Percentiles rank a stretch among this genome's conserved stretches.
These are phyloP conservation scores for Dasyurus viverrinus DNA, from an alignment of 2,113 vertebrate genomes.

Conservation along the genomic window DNA sequence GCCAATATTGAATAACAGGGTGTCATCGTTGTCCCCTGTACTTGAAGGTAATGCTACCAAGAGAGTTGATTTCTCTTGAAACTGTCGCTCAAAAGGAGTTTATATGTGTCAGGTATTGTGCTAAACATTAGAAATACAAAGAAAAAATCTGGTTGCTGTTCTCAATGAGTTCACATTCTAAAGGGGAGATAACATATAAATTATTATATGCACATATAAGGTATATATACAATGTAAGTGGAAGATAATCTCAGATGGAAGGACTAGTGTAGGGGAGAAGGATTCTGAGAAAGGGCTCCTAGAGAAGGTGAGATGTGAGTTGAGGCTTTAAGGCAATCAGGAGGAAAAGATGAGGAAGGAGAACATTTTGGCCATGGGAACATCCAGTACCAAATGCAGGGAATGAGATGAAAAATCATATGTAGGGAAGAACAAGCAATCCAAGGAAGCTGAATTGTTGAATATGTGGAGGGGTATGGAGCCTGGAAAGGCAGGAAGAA, in stretches of 20 bases:
- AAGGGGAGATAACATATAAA: neutral
- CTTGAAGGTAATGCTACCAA: slow-evolving; percentile 30
- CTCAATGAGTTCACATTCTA: neutral
- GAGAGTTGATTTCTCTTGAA: neutral
- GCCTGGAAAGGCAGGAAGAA: neutral
- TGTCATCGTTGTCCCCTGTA: neutral
- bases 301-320: neutral
- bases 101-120: neutral
- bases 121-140: neutral
- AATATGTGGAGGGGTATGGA: neutral
- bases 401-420: neutral
- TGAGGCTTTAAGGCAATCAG: neutral
- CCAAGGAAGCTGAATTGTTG: neutral
- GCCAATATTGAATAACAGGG: slow-evolving; percentile 28
- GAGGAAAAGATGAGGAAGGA: neutral
- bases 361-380: neutral
- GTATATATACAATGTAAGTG: neutral
- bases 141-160: neutral
- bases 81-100: neutral
- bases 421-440: neutral
- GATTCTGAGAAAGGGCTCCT: neutral
- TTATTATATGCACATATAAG: neutral
- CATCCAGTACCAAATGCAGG: neutral
- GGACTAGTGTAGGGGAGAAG: neutral
- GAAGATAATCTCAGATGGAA: neutral